Evolutionary conservation across 1,140 invertebrate genomes (phyloP), one percentile per base, ranked within the genome.

Genomic region (Nilaparvata lugens): DNA sequence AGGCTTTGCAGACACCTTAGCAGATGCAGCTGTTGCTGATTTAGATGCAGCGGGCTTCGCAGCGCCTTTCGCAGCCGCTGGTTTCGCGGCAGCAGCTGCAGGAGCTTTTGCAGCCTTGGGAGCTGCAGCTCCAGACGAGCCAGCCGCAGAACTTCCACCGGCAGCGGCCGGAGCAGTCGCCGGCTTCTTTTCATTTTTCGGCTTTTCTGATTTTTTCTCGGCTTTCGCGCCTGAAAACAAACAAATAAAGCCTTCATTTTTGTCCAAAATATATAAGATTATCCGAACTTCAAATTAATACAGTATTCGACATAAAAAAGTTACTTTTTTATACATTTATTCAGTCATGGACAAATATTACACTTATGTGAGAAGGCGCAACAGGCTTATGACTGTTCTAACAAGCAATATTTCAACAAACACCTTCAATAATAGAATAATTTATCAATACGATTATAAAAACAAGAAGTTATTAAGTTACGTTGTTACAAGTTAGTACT

Each of bases 101-200:
- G 68, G 67, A 21, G 67, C 66, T 19, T 64, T 64, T 35, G 66
- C 64, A 23, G 69, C 67, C 57, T 65, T 66, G 52, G 72, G 70
- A 42, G 70, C 68, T 18, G 65, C 52, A 13, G 65, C 65, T 16
- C 56, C 45, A 63, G 65, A 4, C 66, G 62, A n/a, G 64, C 56
- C 66, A 24, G 67, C 61, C 4, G 68, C 65, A 16, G 55, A 57
- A 16, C 68, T 68, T 0, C 68, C 65, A 0, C 68, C 66, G 13
- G 68, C 65, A 2, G 74, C 66, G 60, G 79, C 80, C 31, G 75
- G 70, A 14, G 79, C 77, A n/a, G 79, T 74, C 43, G 68, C 65
- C 40, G 63, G 53, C 52, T 69, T 68, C 60, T 69, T 67, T 61
- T 84, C 83, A 48, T 63, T 62, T 52, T 69, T 67, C 58, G 69